Conservation (phyloP, 2,113 vertebrate genomes). For the Arizona elegans region DNA sequence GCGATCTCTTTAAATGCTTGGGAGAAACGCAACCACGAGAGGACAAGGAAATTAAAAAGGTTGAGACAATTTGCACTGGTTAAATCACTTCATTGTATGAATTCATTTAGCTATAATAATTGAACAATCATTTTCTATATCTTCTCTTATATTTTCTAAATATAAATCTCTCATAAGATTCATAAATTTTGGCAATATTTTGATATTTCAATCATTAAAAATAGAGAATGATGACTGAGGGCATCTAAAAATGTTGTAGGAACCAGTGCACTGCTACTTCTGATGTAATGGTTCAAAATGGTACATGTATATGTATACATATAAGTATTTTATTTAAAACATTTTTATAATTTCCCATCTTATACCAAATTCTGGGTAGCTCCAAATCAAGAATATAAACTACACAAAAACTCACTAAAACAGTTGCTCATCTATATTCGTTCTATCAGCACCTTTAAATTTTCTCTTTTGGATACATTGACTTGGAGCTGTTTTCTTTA, state of each 20-base stretch:
- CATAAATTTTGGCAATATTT: background rate
- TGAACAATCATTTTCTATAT: background rate
- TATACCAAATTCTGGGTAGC: no score
- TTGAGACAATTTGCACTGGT: conserved; percentile 36
- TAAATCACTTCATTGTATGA: background rate
- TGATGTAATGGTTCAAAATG: background rate
- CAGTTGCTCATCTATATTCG: background rate
- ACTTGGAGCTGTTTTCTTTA: background rate
- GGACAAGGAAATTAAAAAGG: conserved; percentile 45
- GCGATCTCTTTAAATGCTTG: conserved; percentile 84
- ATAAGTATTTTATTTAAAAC: no score
- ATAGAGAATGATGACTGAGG: background rate
- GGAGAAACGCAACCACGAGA: conserved; percentile 76
- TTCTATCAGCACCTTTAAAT: background rate
- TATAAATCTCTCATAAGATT: background rate
- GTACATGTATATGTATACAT: no score
- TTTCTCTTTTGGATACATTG: background rate
- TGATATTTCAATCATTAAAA: background rate
- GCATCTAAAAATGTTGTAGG: background rate
- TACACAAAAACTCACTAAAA: no score
- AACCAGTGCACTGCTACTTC: background rate
- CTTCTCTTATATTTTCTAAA: background rate
- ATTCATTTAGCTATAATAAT: background rate
- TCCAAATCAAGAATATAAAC: no score
- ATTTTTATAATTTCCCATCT: no score